Evolutionary conservation across 2,888 invertebrate genomes (phyloP).

Genomic region (Erebia palarica): DNA sequence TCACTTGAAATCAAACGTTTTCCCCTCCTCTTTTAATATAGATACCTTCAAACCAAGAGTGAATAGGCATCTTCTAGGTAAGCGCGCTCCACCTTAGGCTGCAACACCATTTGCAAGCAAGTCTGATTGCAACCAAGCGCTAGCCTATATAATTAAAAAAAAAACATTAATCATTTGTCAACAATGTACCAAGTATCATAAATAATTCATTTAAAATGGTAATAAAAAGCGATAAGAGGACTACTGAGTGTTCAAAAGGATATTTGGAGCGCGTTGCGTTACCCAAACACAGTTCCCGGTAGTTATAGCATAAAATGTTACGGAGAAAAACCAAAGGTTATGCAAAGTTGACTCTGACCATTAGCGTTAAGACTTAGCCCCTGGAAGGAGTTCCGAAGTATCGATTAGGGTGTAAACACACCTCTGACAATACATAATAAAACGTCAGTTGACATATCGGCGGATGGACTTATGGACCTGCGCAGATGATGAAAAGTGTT

Average conservation of each 20-base stretch:
- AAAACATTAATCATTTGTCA: not conserved
- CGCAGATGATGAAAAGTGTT: not conserved
- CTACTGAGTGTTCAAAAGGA: constrained; percentile 31
- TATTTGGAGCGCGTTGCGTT: constrained; percentile 23
- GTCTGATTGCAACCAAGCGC: too few relatives aligned
- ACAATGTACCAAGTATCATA: not conserved
- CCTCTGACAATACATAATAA: not conserved
- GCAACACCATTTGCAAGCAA: too few relatives aligned
- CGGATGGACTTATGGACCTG: not conserved
- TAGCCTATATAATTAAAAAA: too few relatives aligned
- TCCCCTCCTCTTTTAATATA: too few relatives aligned
- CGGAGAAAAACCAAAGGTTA: not conserved
- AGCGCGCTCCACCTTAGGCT: too few relatives aligned
- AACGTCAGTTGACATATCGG: not conserved
- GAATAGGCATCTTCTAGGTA: too few relatives aligned
- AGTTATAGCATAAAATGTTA: not conserved
- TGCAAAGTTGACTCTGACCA: not conserved
- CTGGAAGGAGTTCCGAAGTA: too few relatives aligned
- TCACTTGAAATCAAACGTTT: not conserved
- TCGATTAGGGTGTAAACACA: too few relatives aligned
- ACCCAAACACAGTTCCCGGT: constrained; percentile 19
- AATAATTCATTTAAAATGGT: constrained; percentile 12
- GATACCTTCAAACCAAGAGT: too few relatives aligned
- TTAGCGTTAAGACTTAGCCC: too few relatives aligned
- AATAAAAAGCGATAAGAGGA: constrained; percentile 24